Percentiles rank a stretch among this genome's conserved stretches.
Evolutionary conservation across 2,888 invertebrate genomes (phyloP).

Genomic region (Steinernema carpocapsae): DNA sequence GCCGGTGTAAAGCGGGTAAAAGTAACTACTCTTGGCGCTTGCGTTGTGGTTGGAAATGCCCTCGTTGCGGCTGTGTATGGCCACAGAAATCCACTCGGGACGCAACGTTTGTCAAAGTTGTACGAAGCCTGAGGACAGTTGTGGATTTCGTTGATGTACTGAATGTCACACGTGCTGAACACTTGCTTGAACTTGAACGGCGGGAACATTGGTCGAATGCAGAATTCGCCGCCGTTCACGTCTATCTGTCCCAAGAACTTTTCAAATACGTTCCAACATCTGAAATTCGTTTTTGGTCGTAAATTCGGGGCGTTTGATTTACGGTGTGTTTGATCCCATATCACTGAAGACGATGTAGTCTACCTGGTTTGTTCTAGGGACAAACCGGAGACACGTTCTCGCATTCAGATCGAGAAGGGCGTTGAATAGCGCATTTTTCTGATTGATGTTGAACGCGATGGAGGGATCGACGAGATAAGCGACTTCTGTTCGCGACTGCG

Average conservation of each 20-base stretch:
- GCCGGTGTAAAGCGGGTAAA: too few relatives aligned
- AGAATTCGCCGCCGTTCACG: constrained; percentile 50
- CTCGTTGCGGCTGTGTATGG: not conserved
- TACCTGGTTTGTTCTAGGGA: constrained; percentile 44
- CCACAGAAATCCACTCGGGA: constrained; percentile 4
- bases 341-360: constrained; percentile 52
- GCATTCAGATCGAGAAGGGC: constrained; percentile 36
- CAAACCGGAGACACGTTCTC: constrained; percentile 47
- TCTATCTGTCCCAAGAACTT: constrained; percentile 41
- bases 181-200: constrained; percentile 48
- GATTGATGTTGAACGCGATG: constrained; percentile 14
- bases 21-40: not conserved
- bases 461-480: constrained; percentile 28
- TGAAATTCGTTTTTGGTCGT: constrained; percentile 32
- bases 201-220: constrained; percentile 48
- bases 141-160: constrained; percentile 49
- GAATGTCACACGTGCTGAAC: constrained; percentile 48
- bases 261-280: constrained; percentile 51
- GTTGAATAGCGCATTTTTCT: constrained; percentile 38
- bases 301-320: not conserved
- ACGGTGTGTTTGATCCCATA: constrained; percentile 47
- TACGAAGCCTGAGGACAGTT: constrained; percentile 42
- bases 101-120: not conserved
- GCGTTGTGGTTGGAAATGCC: not conserved
- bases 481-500: constrained; percentile 5